Base-by-base conservation (phyloP, 2,888 invertebrate species). In the Tribolium freemani region DNA sequence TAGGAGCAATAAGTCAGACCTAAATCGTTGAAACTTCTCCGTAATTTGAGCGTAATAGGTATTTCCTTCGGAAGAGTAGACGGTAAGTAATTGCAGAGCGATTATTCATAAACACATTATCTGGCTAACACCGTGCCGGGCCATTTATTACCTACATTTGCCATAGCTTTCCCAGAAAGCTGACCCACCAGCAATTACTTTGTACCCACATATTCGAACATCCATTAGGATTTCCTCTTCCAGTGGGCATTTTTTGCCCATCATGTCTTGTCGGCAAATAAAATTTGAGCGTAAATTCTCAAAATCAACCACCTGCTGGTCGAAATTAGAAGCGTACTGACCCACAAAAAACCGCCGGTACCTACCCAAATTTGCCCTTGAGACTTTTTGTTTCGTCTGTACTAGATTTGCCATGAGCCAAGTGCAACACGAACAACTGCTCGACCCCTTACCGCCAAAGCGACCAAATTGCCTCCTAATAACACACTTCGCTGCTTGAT, bases 11-110 rank as follows among this genome's bases (percentile, higher is more conserved):
- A 67, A 67, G 16, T 48, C 45, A 46, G 38, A 72, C 60, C 46
- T 48, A 61, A 54, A 63, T 63, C 46, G 54, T 31, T 66, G 30
- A 61, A 66, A 57, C 57, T 75, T 74, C 75, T 60, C 54, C 31
- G 72, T 72, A 75, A 74, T 72, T 50, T 51, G 66, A 63, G 51
- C 66, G 74, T 70, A 74, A 57, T 72, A 64, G 74, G 75, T 76
- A 76, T 76, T 76, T 74, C 76, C 76, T 76, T 69, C 68, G 72
- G 70, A 74, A 57, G 48, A 67, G 60, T 68, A 71, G 73, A 73
- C 67, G 60, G 63, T 68, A 67, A 58, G 53, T 74, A 74, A 74
- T 76, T 74, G 73, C 71, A 30, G 45, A 64, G 68, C 71, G 72
- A 75, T 75, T 75, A 75, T 75, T 75, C 75, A 76, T 74, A 69